Percentiles rank a stretch among this genome's conserved stretches.
Evolutionary conservation across 2,888 invertebrate species (phyloP).

Genomic region (Xanthia icteritia): DNA sequence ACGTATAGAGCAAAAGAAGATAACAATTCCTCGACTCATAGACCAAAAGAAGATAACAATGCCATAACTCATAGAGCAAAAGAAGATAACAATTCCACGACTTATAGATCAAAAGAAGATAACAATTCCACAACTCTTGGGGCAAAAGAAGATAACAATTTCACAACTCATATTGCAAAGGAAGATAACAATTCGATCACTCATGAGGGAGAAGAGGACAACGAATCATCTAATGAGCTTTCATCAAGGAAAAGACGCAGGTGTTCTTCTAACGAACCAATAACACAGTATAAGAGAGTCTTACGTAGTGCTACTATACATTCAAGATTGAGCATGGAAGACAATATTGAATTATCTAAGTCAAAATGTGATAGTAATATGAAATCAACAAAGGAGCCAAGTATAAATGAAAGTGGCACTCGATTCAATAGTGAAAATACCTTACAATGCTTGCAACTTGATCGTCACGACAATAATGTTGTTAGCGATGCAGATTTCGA

Average conservation of each 20-base stretch:
- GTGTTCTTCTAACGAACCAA: constrained; percentile 63
- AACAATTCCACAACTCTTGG: not conserved
- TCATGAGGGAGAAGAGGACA: constrained; percentile 7
- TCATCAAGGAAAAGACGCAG: constrained; percentile 66
- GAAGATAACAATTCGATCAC: constrained; percentile 5
- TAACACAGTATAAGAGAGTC: constrained; percentile 65
- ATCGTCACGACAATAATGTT: constrained; percentile 21
- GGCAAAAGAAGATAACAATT: constrained; percentile 5
- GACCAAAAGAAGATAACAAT: constrained; percentile 7
- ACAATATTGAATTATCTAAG: constrained; percentile 24
- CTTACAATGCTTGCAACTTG: not conserved
- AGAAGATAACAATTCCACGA: not conserved
- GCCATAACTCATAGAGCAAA: not conserved
- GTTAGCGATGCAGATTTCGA: constrained; percentile 72
- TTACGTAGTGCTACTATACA: constrained; percentile 72
- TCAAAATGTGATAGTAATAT: constrained; percentile 14
- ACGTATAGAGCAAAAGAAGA: constrained; percentile 1
- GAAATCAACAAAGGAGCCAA: not conserved
- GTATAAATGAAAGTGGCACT: constrained; percentile 5
- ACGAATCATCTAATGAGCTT: constrained; percentile 20
- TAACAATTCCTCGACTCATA: not conserved
- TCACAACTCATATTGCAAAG: not conserved
- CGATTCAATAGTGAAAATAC: constrained; percentile 8
- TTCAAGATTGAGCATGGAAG: constrained; percentile 34
- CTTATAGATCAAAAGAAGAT: constrained; percentile 9